These are phyloP conservation scores for Leptinotarsa juncta DNA, from an alignment of 2,888 invertebrate genomes.

Conservation along the genomic window DNA sequence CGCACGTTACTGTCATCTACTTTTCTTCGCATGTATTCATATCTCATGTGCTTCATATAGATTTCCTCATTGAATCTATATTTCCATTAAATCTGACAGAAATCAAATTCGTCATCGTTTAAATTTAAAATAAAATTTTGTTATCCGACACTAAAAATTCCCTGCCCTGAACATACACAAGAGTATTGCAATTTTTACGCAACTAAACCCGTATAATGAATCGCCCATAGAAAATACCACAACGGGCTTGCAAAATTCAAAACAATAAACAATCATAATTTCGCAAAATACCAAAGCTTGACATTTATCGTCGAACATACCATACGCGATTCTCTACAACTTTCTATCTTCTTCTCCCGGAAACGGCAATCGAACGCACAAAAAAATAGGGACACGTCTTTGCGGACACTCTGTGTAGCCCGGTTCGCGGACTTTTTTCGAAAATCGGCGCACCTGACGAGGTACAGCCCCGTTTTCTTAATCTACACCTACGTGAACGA, in stretches of 20 bases:
- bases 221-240: constrained; percentile 22
- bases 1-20: too few species aligned
- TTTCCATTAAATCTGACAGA: too few species aligned
- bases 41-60: too few species aligned
- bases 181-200: constrained; percentile 6
- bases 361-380: constrained; percentile 35
- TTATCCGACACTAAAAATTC: not conserved
- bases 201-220: constrained; percentile 2
- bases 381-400: constrained; percentile 33
- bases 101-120: too few species aligned
- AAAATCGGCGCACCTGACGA: constrained; percentile 14
- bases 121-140: not conserved
- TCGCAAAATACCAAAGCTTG: constrained; percentile 39
- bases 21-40: too few species aligned
- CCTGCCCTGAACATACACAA: not conserved
- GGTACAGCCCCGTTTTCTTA: constrained; percentile 1
- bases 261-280: constrained; percentile 36
- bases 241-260: constrained; percentile 27
- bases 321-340: constrained; percentile 20
- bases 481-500: constrained; percentile 12
- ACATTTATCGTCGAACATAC: constrained; percentile 28
- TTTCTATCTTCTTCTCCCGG: constrained; percentile 38
- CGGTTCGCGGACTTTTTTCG: constrained; percentile 11
- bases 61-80: too few species aligned
- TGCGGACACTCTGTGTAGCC: constrained; percentile 31